These are phyloP conservation scores for Psettodes erumei DNA, from an alignment of 2,113 vertebrate species.

Conservation along the genomic window DNA sequence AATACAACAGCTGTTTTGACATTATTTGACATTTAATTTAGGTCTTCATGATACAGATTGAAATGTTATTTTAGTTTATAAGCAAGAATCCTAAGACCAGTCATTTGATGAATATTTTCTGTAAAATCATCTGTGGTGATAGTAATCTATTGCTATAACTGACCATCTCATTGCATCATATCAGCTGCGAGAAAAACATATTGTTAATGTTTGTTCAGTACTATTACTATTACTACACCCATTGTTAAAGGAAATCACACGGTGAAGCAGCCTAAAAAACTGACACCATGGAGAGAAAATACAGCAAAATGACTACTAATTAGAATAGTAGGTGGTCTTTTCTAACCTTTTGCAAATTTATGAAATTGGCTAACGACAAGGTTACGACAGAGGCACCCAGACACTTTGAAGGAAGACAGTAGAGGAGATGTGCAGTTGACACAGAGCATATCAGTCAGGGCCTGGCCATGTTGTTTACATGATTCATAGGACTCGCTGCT, in stretches of 20 bases:
- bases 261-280: conserved; percentile 49
- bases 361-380: conserved; percentile 77
- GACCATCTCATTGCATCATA: conserved; percentile 17
- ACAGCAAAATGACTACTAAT: conserved; percentile 66
- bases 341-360: conserved; percentile 70
- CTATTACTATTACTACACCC: conserved; percentile 6
- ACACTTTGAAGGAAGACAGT: conserved; percentile 58
- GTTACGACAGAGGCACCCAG: conserved; percentile 61
- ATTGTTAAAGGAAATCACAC: conserved; percentile 41
- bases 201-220: conserved; percentile 33
- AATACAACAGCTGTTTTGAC: neutral
- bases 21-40: neutral
- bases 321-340: conserved; percentile 56
- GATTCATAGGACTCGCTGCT: conserved; percentile 75
- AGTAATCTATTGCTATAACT: neutral
- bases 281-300: conserved; percentile 51
- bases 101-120: neutral
- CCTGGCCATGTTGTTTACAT: conserved; percentile 80
- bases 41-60: neutral
- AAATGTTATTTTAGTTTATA: neutral
- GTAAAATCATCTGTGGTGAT: neutral
- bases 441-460: conserved; percentile 69
- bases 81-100: neutral
- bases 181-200: conserved; percentile 30
- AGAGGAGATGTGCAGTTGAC: conserved; percentile 63